Base-by-base conservation (phyloP, 2,888 invertebrate genomes). In the Limnephilus auricula region DNA sequence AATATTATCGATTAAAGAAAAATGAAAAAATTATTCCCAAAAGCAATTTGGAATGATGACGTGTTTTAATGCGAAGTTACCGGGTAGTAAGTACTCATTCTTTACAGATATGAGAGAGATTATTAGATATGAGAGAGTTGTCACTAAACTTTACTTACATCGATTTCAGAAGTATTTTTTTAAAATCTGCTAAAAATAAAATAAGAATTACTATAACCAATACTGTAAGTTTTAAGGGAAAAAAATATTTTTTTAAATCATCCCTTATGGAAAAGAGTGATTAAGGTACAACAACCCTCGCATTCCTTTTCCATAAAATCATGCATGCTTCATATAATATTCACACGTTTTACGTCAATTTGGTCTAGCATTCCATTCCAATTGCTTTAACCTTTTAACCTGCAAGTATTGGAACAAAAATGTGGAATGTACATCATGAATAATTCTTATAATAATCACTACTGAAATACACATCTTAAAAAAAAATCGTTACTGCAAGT, bases 351-450 rank as follows among this genome's bases (percentile, higher is more conserved):
- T 65, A 65, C 65, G 25, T 65, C 25, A 65, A 65, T 65, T 65
- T 65, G 25, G 65, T 65, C 65, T 65, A 25, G 9, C 65, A 65
- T 65, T 65, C 65, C 65, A 65, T n/a, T 65, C 65, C 65, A 65
- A 65, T 65, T 65, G 65, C n/a, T 65, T 65, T 65, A 65, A 65
- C 65, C 65, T 65, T 65, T 65, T n/a, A n/a, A 65, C 65, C 65
- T 65, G 65, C 65, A 65, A 65, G 65, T 65, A 65, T 65, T 6
- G 4, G 65, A n/a, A 65, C 25, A 6, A 6, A 65, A 25, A 65
- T 65, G 65, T n/a, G 25, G n/a, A 65, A 65, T n/a, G 65, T 65
- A 9, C n/a, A n/a, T n/a, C n/a, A 65, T 65, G 65, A 65, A 50
- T 65, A 25, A 25, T 65, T 65, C 25, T 65, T 65, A n/a, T 65